A percentile compares a stretch with the other conserved stretches of the same genome.
phyloP scores from a whole-genome alignment of 1,140 invertebrate species.

The Anastrepha obliqua region DNA sequence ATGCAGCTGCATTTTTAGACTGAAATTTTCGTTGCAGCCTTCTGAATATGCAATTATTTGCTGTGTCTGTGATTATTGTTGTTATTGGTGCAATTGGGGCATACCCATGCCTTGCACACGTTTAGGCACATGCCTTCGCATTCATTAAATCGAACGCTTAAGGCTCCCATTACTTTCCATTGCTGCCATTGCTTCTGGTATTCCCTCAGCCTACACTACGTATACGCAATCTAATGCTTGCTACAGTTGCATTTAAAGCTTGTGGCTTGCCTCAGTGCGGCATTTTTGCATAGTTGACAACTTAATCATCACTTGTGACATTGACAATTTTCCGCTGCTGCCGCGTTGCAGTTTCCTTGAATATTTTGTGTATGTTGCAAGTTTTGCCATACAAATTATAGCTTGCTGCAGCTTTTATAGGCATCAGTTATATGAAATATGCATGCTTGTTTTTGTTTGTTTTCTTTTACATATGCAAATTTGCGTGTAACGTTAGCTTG shows the following conservation, averaged over 20 bases:
- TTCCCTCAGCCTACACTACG: background rate
- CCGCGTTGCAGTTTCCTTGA: background rate
- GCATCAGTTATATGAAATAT: background rate
- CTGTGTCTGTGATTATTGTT: background rate
- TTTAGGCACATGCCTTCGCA: constrained; percentile 33
- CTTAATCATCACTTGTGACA: constrained; percentile 45
- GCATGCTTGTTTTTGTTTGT: background rate
- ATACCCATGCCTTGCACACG: constrained; percentile 2
- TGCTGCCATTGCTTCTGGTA: background rate
- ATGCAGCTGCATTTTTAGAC: constrained; percentile 39
- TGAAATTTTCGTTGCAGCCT: background rate
- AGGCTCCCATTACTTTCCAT: background rate
- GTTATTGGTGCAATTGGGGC: background rate
- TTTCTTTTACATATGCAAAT: background rate
- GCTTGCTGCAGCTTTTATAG: background rate
- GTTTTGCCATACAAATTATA: background rate
- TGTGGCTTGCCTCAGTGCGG: background rate
- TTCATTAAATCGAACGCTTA: constrained; percentile 34
- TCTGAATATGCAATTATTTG: background rate
- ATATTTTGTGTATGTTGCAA: no score
- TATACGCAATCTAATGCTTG: constrained; percentile 11
- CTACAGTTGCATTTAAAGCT: background rate
- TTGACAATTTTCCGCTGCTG: background rate
- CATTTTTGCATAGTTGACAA: background rate
- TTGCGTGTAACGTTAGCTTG: constrained; percentile 16